Percentiles rank a stretch among this genome's conserved stretches.
Evolutionary conservation across 2,888 invertebrate genomes (phyloP).

Genomic region (Tenthredo livida): DNA sequence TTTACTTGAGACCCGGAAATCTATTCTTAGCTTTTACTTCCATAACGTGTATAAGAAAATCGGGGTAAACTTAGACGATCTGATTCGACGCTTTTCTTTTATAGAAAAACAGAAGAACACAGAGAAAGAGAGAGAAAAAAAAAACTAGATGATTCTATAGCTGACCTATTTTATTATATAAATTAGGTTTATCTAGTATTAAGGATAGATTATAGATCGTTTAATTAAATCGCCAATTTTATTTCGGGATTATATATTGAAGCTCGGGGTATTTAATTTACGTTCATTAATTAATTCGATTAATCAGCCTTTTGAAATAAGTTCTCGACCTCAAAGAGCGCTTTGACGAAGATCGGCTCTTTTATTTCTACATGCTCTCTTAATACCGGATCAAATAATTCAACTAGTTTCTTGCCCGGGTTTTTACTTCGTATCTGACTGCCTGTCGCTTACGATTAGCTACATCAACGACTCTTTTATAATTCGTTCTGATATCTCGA

Average conservation of each 20-base stretch:
- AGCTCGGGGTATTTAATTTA: not conserved
- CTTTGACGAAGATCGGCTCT: constrained; percentile 16
- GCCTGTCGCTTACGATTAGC: not conserved
- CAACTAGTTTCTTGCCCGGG: not conserved
- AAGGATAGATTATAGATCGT: not conserved
- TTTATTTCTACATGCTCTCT: constrained; percentile 6
- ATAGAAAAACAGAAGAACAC: not conserved
- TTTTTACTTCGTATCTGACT: constrained; percentile 11
- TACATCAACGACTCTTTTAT: not conserved
- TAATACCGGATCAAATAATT: constrained; percentile 17
- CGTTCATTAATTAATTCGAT: constrained; percentile 37
- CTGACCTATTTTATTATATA: constrained; percentile 11
- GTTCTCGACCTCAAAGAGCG: constrained; percentile 9
- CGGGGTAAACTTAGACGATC: not conserved
- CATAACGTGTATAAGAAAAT: constrained; percentile 35
- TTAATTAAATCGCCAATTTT: constrained; percentile 10
- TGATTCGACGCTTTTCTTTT: not conserved
- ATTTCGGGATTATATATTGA: not conserved
- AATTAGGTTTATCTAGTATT: not conserved
- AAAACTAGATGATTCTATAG: not conserved
- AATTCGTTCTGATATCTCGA: not conserved
- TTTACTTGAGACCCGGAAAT: constrained; percentile 51
- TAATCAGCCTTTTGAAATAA: constrained; percentile 1
- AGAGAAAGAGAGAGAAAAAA: not conserved
- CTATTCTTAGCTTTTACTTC: constrained; percentile 50